Evolutionary conservation across 2,888 invertebrate genomes (phyloP), one percentile per base, ranked within the genome.

Genomic region (Mongoloraphidia duomilia): DNA sequence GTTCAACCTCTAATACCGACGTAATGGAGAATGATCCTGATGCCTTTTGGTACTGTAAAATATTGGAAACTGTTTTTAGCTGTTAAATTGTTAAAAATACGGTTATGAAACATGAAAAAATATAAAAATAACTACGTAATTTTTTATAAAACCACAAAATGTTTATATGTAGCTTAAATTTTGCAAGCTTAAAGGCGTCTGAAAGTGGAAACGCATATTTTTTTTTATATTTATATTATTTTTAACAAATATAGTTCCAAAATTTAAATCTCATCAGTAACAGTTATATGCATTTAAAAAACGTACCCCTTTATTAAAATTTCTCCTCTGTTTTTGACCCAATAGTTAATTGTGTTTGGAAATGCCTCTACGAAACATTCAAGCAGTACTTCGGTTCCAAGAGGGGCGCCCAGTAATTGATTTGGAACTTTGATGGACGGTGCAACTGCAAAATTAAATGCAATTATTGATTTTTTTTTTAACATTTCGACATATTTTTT

Each of bases 361-460:
- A 72, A 80, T 4, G 81, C 80, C 58, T 83, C 80, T 17, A 82
- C 76, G 54, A 75, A 69, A 61, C 83, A 83, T 58, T 78, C 75
- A 49, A 83, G 65, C 44, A 71, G 71, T 4, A 80, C 74, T 54
- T 77, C 71, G 2, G 77, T 76, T 11, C 77, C 75, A 34, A 79
- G 70, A 0, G 79, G 79, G 1, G 81, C 79, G 26, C 80, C 80
- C 40, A 82, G 68, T 55, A 82, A 69, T 64, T 82, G 77, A 55
- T 79, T 76, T 8, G 77, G 70, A 36, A 79, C 79, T 59, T 73
- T 72, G 49, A 80, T 77, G 56, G 76, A 73, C 36, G 83, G 83
- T 14, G 75, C 70, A 69, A 84, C 83, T 84, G 69, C 10, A 47
- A 47, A 9, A 17, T 26, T 26, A 26, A 6, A 26, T 26, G 26